phyloP scores from a whole-genome alignment of 2,113 vertebrate species.

The Phaethon lepturus region DNA sequence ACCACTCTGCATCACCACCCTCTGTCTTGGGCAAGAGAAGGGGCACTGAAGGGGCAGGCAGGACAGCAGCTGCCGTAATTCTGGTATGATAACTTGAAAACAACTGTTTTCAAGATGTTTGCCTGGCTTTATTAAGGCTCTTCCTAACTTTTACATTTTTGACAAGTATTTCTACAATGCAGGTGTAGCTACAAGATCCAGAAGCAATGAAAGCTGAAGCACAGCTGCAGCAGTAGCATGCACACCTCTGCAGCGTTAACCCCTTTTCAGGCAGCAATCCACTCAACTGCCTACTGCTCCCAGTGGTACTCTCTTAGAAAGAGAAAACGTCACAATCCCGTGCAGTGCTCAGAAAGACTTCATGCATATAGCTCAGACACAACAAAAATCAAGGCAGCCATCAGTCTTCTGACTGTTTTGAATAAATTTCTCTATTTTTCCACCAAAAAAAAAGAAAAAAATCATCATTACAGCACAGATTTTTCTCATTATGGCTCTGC shows the following conservation, averaged over 20 bases:
- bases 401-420: not conserved
- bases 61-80: not conserved
- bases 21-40: not conserved
- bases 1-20: fast-evolving
- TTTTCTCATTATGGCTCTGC: not conserved
- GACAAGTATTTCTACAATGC: not conserved
- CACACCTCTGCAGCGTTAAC: fast-evolving
- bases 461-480: not conserved
- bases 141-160: not conserved
- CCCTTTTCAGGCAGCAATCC: not conserved
- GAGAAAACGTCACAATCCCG: not conserved
- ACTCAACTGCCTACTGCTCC: not conserved
- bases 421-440: not conserved
- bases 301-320: not conserved
- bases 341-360: not conserved
- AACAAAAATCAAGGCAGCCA: not conserved
- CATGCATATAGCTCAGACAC: fast-evolving
- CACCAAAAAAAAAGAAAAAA: not conserved
- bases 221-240: not conserved
- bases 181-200: not conserved
- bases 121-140: not conserved
- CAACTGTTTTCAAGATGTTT: not conserved
- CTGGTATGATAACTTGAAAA: not conserved
- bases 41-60: not conserved
- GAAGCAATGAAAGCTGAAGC: not conserved